Conservation (phyloP, 1,140 invertebrate genomes). For the Dermatophagoides farinae region DNA sequence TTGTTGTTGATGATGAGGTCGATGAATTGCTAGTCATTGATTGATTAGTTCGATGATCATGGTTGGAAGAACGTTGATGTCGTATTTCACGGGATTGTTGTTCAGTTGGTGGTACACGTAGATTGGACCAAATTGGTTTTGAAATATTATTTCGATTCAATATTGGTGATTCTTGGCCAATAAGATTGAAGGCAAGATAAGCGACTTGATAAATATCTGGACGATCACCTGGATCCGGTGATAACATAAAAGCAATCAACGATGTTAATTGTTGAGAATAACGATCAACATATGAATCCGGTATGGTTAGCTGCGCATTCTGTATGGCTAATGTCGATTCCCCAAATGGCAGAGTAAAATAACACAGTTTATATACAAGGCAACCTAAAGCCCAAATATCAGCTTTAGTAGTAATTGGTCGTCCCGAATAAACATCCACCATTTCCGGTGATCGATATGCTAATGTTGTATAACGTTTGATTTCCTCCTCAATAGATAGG, state of each 20-base stretch:
- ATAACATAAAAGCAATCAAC: slow-evolving; percentile 52
- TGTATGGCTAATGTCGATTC: slow-evolving; percentile 83
- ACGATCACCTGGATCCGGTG: slow-evolving; percentile 53
- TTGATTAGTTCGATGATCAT: too few relatives aligned
- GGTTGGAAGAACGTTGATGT: not conserved
- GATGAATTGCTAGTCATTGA: too few relatives aligned
- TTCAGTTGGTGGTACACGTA: slow-evolving; percentile 1
- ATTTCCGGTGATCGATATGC: slow-evolving; percentile 85
- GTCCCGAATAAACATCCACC: slow-evolving; percentile 75
- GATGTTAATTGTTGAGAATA: slow-evolving; percentile 36
- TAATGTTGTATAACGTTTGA: slow-evolving; percentile 80
- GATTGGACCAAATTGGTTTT: slow-evolving; percentile 1
- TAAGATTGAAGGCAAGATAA: slow-evolving; percentile 48
- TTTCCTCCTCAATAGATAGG: slow-evolving; percentile 62
- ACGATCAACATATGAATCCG: slow-evolving; percentile 43
- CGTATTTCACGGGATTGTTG: not conserved
- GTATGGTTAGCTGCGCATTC: slow-evolving; percentile 66
- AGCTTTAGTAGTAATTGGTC: slow-evolving; percentile 68
- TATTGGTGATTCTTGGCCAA: slow-evolving; percentile 51
- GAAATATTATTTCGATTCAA: slow-evolving; percentile 38
- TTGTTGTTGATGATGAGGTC: too few relatives aligned
- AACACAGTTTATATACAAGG: slow-evolving; percentile 74
- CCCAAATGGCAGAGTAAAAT: slow-evolving; percentile 75
- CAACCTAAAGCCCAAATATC: slow-evolving; percentile 86
- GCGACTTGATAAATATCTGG: slow-evolving; percentile 79